Evolutionary conservation across 2,113 vertebrate species (phyloP).

Genomic region (Eurypyga helias): DNA sequence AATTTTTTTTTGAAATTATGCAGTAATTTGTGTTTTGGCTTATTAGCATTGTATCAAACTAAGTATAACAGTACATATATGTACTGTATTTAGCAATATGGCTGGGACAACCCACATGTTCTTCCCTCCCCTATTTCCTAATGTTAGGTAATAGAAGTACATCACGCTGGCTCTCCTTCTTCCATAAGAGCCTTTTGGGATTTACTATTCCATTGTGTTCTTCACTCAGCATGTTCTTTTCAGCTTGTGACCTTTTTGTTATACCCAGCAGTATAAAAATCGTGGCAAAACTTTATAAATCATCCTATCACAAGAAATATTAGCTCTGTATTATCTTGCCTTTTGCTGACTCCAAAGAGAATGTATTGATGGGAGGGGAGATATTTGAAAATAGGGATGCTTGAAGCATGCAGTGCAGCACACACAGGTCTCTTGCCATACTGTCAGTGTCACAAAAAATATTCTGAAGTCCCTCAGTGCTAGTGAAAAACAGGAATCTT

Average conservation of each 20-base stretch:
- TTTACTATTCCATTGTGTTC: neutral
- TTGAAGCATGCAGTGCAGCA: neutral
- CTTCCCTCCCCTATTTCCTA: neutral
- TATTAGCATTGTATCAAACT: neutral
- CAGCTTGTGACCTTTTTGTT: neutral
- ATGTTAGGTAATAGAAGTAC: neutral
- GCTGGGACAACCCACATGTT: neutral
- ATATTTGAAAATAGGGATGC: neutral
- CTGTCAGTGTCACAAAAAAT: neutral
- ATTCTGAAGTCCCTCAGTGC: neutral
- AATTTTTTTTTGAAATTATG: neutral
- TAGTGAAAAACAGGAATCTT: neutral
- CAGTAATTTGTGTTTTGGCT: neutral
- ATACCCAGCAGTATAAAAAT: neutral
- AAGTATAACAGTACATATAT: neutral
- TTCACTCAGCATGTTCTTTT: neutral
- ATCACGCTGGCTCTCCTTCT: neutral
- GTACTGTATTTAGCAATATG: neutral
- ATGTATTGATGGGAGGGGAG: neutral
- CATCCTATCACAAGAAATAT: neutral
- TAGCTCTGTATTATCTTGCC: neutral
- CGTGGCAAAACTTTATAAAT: neutral
- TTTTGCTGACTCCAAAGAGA: neutral
- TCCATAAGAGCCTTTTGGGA: neutral
- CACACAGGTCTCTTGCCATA: neutral